These are phyloP conservation scores for Fregata magnificens DNA, from an alignment of 2,113 vertebrate species.

Conservation along the genomic window DNA sequence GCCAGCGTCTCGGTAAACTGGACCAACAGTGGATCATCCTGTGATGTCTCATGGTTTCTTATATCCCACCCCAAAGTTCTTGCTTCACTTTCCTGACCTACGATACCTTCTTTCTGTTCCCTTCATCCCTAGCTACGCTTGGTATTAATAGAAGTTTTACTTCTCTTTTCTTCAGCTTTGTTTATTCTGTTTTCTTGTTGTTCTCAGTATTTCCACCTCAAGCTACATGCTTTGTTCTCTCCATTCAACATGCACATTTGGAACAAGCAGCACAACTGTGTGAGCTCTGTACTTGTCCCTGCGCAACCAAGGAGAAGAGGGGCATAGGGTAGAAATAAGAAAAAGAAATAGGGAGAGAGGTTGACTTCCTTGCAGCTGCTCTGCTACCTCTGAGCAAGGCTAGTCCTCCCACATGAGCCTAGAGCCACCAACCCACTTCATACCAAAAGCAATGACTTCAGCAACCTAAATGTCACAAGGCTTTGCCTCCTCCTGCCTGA, in stretches of 20 bases:
- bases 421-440: background rate
- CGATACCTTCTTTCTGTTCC: background rate
- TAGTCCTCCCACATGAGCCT: background rate
- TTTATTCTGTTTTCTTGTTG: background rate
- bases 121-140: background rate
- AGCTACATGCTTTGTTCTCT: background rate
- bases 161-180: background rate
- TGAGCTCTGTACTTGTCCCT: background rate
- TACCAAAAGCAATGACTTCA: background rate
- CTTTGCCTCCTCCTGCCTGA: background rate
- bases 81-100: background rate
- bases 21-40: background rate
- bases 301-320: background rate
- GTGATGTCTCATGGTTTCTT: background rate
- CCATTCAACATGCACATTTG: background rate
- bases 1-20: background rate
- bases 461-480: background rate
- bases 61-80: background rate
- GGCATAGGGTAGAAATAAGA: background rate
- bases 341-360: background rate
- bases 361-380: background rate
- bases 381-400: background rate
- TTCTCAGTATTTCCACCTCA: background rate
- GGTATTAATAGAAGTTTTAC: slow-evolving; percentile 13
- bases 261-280: background rate